These are phyloP conservation scores for Notamacropus eugenii DNA, from an alignment of 2,797 vertebrate genomes.

Conservation along the genomic window DNA sequence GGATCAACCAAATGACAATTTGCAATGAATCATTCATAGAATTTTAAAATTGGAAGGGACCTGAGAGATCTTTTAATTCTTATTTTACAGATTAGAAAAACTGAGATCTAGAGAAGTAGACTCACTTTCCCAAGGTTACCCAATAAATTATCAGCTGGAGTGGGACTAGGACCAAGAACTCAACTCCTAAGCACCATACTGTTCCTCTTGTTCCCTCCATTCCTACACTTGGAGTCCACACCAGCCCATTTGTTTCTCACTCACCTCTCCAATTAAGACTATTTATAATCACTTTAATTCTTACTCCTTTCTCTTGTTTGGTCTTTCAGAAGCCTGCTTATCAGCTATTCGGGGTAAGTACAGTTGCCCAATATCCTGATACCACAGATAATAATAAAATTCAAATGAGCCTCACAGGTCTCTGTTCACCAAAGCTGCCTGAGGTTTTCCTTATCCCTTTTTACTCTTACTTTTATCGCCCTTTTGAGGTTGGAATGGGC, in stretches of 20 bases:
- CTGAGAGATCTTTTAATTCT: constrained; percentile 4
- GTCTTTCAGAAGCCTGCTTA: constrained; percentile 89
- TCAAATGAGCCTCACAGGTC: constrained; percentile 39
- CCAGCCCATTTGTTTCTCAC: constrained; percentile 43
- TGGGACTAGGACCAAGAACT: constrained; percentile 18
- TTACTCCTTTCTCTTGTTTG: constrained; percentile 72
- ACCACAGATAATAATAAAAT: constrained; percentile 20
- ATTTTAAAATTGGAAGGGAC: constrained; percentile 19
- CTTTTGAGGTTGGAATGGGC: neutral
- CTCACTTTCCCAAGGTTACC: constrained; percentile 51
- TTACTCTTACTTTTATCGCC: constrained; percentile 1
- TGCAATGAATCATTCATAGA: constrained; percentile 16
- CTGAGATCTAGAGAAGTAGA: constrained; percentile 37
- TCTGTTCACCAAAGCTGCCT: constrained; percentile 6
- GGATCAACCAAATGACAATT: neutral
- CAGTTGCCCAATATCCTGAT: constrained; percentile 37
- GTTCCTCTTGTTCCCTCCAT: constrained; percentile 18
- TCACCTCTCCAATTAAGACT: constrained; percentile 35
- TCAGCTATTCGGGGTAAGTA: constrained; percentile 90
- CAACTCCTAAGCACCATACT: neutral
- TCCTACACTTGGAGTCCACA: constrained; percentile 31
- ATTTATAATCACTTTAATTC: constrained; percentile 49
- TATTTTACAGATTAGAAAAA: constrained; percentile 30
- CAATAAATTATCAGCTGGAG: neutral
- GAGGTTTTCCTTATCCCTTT: neutral